A percentile compares a stretch with the other conserved stretches of the same genome.
Evolutionary conservation across 64 coral and sea anemone species (phyloP).

Genomic region (Trachythela sp.): DNA sequence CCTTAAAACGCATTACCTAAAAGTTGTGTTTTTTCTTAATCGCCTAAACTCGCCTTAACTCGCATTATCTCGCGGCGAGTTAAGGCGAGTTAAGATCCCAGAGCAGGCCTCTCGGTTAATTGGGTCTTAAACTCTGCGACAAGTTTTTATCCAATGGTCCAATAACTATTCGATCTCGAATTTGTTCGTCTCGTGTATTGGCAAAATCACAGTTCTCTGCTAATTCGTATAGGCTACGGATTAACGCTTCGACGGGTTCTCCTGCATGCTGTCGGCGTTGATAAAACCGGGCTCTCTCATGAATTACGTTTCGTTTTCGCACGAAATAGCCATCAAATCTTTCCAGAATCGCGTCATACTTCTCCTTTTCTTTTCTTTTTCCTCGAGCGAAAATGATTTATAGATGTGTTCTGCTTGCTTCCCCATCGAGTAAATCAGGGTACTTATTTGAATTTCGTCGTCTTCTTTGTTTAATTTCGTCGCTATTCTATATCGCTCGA

Average conservation of each 20-base stretch:
- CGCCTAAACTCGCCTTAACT: too few species aligned
- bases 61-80: too few species aligned
- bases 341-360: neutral
- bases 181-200: slow-evolving; percentile 9
- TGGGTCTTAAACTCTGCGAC: neutral
- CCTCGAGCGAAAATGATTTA: slow-evolving; percentile 11
- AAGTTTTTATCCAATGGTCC: slow-evolving; percentile 16
- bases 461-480: slow-evolving; percentile 36
- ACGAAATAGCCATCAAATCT: slow-evolving; percentile 32
- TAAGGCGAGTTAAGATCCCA: too few species aligned
- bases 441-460: slow-evolving; percentile 19
- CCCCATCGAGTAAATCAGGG: slow-evolving; percentile 1
- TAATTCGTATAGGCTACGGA: slow-evolving; percentile 21
- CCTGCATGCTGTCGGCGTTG: neutral
- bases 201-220: slow-evolving; percentile 36
- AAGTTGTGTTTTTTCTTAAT: too few species aligned
- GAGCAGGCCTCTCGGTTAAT: too few species aligned
- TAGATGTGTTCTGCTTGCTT: neutral
- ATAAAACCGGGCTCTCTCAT: neutral
- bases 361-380: neutral
- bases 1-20: too few species aligned
- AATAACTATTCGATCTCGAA: slow-evolving; percentile 37
- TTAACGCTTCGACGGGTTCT: too few species aligned
- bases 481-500: neutral
- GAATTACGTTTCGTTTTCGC: slow-evolving; percentile 18